Evolutionary conservation across 1,140 invertebrate species (phyloP).

Genomic region (Eciton burchellii): DNA sequence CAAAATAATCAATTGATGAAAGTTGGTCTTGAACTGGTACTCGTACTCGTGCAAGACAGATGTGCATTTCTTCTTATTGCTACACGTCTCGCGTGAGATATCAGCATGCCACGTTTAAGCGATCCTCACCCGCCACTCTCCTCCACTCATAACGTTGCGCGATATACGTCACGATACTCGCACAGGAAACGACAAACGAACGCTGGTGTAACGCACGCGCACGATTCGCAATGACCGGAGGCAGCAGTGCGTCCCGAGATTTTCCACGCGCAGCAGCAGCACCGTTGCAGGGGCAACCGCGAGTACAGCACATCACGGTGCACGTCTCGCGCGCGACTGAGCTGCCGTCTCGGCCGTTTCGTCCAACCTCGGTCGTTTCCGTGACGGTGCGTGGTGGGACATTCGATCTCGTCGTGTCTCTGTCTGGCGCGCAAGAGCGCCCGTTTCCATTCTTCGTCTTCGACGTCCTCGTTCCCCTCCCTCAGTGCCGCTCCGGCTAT

Average conservation of each 20-base stretch:
- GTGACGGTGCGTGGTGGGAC: background rate
- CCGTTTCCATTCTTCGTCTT: background rate
- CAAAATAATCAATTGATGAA: background rate
- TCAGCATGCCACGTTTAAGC: background rate
- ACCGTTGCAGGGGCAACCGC: too few relatives aligned
- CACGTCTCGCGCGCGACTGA: constrained; percentile 71
- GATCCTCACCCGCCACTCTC: background rate
- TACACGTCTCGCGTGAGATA: background rate
- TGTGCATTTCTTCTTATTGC: background rate
- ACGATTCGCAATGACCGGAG: constrained; percentile 22
- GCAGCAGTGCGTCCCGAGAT: constrained; percentile 25
- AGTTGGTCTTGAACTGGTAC: too few relatives aligned
- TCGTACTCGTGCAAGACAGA: background rate
- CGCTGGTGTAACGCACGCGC: constrained; percentile 66
- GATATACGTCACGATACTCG: background rate
- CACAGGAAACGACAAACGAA: constrained; percentile 16
- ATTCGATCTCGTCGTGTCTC: background rate
- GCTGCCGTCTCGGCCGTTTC: constrained; percentile 28
- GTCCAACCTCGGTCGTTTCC: constrained; percentile 58
- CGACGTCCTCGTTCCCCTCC: background rate
- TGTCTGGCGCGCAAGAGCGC: background rate
- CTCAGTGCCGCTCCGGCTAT: background rate
- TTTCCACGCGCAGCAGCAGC: background rate
- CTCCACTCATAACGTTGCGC: background rate
- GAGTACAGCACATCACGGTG: constrained; percentile 3